Base-by-base conservation (phyloP, 2,113 vertebrate genomes). In the Triplophysa rosa region DNA sequence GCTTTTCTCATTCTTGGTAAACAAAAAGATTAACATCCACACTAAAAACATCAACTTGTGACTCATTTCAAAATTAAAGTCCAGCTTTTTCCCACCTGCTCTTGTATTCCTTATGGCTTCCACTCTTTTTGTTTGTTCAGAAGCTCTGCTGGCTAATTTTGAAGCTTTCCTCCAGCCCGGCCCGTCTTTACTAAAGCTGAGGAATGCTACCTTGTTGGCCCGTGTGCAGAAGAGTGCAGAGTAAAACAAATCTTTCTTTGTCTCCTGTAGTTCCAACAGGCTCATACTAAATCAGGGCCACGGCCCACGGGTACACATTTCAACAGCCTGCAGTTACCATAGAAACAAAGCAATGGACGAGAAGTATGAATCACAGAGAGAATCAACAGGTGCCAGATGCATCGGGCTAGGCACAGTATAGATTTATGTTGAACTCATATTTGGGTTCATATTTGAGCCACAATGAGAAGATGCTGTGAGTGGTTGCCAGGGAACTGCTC, bases 121-220 rank as follows among this genome's bases (percentile, higher is more conserved):
- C 42, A 29, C 9, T 26, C 23, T 9, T 40, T 13, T 21, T 23
- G 19, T 56, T 56, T 61, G 23, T 69, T 54, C 16, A 54, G 24
- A 72, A 72, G 40, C 11, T 26, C 21, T 9, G 4, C 33, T 5
- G 14, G 26, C 40, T 12, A 81, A 82, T 14, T 26, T 73, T 68
- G 73, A 89, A 87, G 81, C 84, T 87, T 87, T 88, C 84, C 80
- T 84, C 80, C 61, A 65, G n/a, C n/a, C n/a, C 86, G 83, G 26
- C 62, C 61, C 33, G 47, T 68, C 47, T 26, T 73, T 42, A 29
- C 26, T 37, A 21, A 37, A 45, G 65, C 21, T 40, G 12, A 56
- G 64, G 81, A 91, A 90, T 86, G 85, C 61, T 62, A 61, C 77
- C 21, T 84, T 56, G 70, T 83, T 84, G 80, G 65, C 23, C 52